Base-by-base conservation (phyloP, 2,888 invertebrate species). In the Nemotelus nigrinus region DNA sequence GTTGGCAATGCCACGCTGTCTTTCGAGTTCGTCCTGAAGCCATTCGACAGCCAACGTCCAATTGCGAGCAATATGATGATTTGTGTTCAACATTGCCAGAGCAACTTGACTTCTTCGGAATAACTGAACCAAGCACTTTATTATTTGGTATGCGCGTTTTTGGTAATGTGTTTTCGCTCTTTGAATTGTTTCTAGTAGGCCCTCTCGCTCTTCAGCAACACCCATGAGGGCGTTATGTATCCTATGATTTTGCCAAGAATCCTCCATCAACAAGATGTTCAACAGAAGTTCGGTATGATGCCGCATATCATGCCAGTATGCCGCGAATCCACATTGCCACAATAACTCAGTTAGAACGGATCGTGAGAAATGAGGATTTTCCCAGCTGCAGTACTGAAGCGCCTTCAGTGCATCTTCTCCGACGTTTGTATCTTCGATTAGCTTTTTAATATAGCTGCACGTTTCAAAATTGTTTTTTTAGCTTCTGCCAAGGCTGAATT, bases 121-220 rank as follows among this genome's bases (percentile, higher is more conserved):
- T 81, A 98, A 90, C 82, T 93, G 92, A 80, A 97, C 97, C 89
- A 98, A 91, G 86, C 96, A 95, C 89, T 98, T 98, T 80, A 98
- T 96, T 88, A 97, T 98, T 87, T 97, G 96, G 89, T 98, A 98
- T 80, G 97, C 96, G 81, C 98, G 91, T 88, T 98, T 98, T 88
- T 98, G 97, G 88, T 97, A 97, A 88, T 97, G 96, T 81, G 93
- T 95, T 88, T 97, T 97, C 78, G 96, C 94, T 80, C 96, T 92
- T 82, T 94, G 92, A 84, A 98, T 96, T 78, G 96, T 98, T 85
- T 98, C 98, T 82, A 98, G 91, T 76, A 98, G 89, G 0, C 98
- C 98, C 83, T 97, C 97, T 63, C 96, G 91, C 84, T 97, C 95
- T 80, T 94, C 94, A 3, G 93, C 93, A 68, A 84, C 88, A 87